Conservation (phyloP, 2,113 vertebrate species). For the Tachysurus vachellii region DNA sequence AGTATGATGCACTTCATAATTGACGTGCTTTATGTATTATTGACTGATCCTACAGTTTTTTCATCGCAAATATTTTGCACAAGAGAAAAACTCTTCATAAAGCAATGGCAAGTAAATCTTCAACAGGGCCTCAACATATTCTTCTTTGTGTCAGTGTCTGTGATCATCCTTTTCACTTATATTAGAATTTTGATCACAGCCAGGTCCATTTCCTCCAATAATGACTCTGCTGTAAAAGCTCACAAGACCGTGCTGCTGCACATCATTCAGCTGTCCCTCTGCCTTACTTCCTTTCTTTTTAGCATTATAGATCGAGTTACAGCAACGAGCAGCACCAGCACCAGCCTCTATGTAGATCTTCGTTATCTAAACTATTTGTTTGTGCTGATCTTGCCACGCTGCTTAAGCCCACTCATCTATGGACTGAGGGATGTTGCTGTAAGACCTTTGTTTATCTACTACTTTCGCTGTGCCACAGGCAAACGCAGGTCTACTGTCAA, state of each 20-base stretch:
- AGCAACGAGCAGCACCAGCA: background rate
- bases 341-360: background rate
- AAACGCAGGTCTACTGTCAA: slow-evolving; percentile 29
- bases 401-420: slow-evolving; percentile 47
- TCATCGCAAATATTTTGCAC: slow-evolving; percentile 17
- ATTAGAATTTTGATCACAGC: slow-evolving; percentile 41
- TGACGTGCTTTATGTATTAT: slow-evolving; percentile 30
- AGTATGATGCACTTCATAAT: background rate
- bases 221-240: background rate
- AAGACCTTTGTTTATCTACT: slow-evolving; percentile 26
- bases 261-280: background rate
- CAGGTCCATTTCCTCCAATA: slow-evolving; percentile 14
- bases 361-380: background rate
- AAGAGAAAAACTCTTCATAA: slow-evolving; percentile 14
- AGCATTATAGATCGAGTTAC: background rate
- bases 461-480: slow-evolving; percentile 15
- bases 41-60: slow-evolving; percentile 16
- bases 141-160: slow-evolving; percentile 31
- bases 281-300: background rate
- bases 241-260: background rate
- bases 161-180: slow-evolving; percentile 41
- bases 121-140: slow-evolving; percentile 5
- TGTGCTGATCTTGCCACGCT: background rate
- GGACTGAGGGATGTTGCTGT: slow-evolving; percentile 51
- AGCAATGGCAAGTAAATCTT: slow-evolving; percentile 37